Conservation (phyloP, 1,140 invertebrate genomes). For the Tetramorium alpestre region DNA sequence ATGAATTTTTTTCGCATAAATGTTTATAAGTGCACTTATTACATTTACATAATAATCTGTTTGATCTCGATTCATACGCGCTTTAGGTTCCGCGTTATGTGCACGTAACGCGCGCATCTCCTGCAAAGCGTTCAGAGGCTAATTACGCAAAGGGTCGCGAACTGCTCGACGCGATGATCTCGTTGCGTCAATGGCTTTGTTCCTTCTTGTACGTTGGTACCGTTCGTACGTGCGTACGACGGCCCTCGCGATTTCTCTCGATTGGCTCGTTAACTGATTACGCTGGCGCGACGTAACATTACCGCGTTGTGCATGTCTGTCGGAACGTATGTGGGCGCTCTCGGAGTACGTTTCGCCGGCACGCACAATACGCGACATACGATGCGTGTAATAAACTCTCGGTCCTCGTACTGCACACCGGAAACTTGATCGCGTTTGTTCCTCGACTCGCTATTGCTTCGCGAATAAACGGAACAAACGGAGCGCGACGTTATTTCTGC, state of each 20-base stretch:
- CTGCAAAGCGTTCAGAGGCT: constrained; percentile 13
- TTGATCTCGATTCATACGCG: not conserved
- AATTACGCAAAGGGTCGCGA: constrained; percentile 39
- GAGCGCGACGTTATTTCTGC: not conserved
- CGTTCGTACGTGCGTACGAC: constrained; percentile 13
- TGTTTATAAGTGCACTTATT: not conserved
- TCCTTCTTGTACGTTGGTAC: constrained; percentile 21
- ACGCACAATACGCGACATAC: constrained; percentile 7
- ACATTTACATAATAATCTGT: not conserved
- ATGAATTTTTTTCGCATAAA: not conserved
- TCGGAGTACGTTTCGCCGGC: constrained; percentile 13
- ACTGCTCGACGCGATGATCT: constrained; percentile 37
- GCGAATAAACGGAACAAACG: not conserved
- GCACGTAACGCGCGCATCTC: not conserved
- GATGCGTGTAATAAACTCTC: constrained; percentile 28
- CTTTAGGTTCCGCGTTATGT: not conserved
- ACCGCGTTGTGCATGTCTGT: constrained; percentile 10
- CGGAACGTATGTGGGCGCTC: constrained; percentile 34
- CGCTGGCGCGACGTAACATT: constrained; percentile 40
- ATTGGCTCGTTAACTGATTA: constrained; percentile 79
- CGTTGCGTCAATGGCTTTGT: constrained; percentile 43
- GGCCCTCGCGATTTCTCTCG: constrained; percentile 73
- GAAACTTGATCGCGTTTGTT: constrained; percentile 32
- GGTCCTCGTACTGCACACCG: not conserved
- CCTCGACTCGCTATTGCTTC: not conserved